Evolutionary conservation across 2,113 vertebrate genomes (phyloP).

Genomic region (Thunnus thynnus): DNA sequence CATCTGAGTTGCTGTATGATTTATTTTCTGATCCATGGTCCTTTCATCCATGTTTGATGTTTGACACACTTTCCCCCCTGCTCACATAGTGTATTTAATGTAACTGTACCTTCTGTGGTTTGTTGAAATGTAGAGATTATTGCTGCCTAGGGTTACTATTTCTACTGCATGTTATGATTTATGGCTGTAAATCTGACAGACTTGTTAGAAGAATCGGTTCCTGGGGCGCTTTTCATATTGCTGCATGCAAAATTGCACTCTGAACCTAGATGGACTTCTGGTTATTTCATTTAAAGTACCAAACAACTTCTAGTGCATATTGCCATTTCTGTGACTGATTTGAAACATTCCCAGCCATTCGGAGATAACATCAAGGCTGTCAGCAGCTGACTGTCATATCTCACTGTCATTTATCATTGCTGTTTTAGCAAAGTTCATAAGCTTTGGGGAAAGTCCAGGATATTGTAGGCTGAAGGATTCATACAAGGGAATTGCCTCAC

Average conservation of each 20-base stretch:
- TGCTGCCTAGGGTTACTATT: conserved; percentile 36
- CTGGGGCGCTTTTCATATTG: conserved; percentile 35
- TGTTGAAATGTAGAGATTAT: conserved; percentile 58
- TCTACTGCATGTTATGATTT: conserved; percentile 44
- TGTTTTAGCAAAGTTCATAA: conserved; percentile 33
- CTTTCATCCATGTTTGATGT: conserved; percentile 57
- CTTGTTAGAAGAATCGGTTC: conserved; percentile 33
- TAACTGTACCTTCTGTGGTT: conserved; percentile 40
- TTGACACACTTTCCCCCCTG: conserved; percentile 32
- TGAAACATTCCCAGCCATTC: conserved; percentile 26
- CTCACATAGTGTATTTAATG: conserved; percentile 25
- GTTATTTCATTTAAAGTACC: conserved; percentile 38
- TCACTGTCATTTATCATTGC: conserved; percentile 22
- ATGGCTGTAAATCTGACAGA: conserved; percentile 47
- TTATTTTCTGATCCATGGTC: conserved; percentile 46
- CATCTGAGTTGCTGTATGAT: conserved; percentile 45
- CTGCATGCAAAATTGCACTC: conserved; percentile 21
- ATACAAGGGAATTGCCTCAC: neutral
- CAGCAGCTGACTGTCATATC: conserved; percentile 25
- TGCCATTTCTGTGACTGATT: conserved; percentile 30
- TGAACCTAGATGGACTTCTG: conserved; percentile 36
- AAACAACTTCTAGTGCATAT: conserved; percentile 20
- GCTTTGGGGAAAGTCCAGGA: conserved; percentile 22
- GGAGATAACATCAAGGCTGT: conserved; percentile 36
- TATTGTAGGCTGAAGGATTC: neutral